A percentile compares a stretch with the other conserved stretches of the same genome.
phyloP scores from a whole-genome alignment of 2,113 vertebrate genomes.

The Lophius piscatorius region DNA sequence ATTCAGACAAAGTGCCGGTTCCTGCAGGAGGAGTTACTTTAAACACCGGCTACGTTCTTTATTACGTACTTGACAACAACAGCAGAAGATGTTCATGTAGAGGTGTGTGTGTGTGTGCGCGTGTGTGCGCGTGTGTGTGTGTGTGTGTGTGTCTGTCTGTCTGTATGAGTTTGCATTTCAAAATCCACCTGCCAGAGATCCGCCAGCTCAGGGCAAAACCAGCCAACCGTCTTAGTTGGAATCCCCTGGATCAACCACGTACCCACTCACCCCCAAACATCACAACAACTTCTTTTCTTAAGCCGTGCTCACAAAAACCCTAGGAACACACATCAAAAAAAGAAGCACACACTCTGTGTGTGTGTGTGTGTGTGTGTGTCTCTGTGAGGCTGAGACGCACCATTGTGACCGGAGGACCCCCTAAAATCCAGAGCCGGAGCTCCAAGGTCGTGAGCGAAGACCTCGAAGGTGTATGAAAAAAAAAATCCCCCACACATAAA shows the following conservation, averaged over 20 bases:
- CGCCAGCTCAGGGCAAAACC: slow-evolving; percentile 43
- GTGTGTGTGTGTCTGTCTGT: background rate
- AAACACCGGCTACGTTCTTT: background rate
- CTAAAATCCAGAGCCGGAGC: background rate
- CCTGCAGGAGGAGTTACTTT: background rate
- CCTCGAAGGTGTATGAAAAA: too few relatives aligned
- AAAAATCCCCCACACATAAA: too few relatives aligned
- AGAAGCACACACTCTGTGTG: too few relatives aligned
- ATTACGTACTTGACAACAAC: too few relatives aligned
- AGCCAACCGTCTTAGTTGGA: slow-evolving; percentile 18
- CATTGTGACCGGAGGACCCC: background rate
- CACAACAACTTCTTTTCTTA: too few relatives aligned
- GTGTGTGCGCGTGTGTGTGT: slow-evolving; percentile 1
- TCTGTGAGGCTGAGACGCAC: background rate
- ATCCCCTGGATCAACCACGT: background rate
- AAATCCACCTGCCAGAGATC: slow-evolving; percentile 24
- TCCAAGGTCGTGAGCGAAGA: too few relatives aligned
- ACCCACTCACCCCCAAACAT: slow-evolving; percentile 13
- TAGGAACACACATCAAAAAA: too few relatives aligned
- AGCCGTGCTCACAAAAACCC: background rate
- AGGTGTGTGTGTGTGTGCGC: background rate
- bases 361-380: background rate
- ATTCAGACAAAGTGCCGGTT: background rate
- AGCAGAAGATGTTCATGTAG: too few relatives aligned
- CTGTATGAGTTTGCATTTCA: slow-evolving; percentile 7